A percentile compares a stretch with the other conserved stretches of the same genome.
phyloP scores from a whole-genome alignment of 2,797 vertebrate species.

The Clarias platycephalus region DNA sequence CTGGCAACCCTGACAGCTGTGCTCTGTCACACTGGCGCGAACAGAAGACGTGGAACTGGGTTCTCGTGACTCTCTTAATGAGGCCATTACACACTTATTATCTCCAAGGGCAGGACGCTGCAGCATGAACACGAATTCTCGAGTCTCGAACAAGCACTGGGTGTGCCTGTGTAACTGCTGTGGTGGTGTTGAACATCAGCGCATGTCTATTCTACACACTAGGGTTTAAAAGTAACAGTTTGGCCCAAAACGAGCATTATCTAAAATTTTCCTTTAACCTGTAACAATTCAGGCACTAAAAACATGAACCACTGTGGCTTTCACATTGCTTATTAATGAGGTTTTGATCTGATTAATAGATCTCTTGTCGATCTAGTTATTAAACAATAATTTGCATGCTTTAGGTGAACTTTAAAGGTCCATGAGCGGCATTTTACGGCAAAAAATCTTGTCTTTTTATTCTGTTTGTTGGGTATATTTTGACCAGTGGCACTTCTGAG shows the following conservation, averaged over 20 bases:
- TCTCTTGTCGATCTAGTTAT: neutral
- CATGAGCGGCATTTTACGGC: neutral
- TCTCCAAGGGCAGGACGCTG: constrained; percentile 27
- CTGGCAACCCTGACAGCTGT: constrained; percentile 55
- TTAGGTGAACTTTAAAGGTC: neutral
- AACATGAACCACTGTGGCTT: neutral
- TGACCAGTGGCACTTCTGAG: neutral
- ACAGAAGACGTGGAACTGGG: constrained; percentile 33
- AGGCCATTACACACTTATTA: constrained; percentile 40
- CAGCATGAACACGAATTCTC: constrained; percentile 8
- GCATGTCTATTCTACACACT: constrained; percentile 2
- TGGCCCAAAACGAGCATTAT: neutral
- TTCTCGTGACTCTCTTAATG: constrained; percentile 48
- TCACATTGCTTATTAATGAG: neutral
- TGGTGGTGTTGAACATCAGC: neutral
- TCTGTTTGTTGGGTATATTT: neutral
- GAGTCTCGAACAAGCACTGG: constrained; percentile 25
- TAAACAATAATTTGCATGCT: neutral
- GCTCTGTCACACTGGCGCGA: constrained; percentile 34
- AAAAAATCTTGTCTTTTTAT: neutral
- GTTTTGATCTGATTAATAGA: neutral
- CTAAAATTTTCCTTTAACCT: neutral
- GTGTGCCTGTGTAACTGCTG: neutral
- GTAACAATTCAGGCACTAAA: neutral
- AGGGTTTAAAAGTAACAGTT: neutral